phyloP scores from a whole-genome alignment of 1,140 invertebrate species.

The Sinonovacula constricta region DNA sequence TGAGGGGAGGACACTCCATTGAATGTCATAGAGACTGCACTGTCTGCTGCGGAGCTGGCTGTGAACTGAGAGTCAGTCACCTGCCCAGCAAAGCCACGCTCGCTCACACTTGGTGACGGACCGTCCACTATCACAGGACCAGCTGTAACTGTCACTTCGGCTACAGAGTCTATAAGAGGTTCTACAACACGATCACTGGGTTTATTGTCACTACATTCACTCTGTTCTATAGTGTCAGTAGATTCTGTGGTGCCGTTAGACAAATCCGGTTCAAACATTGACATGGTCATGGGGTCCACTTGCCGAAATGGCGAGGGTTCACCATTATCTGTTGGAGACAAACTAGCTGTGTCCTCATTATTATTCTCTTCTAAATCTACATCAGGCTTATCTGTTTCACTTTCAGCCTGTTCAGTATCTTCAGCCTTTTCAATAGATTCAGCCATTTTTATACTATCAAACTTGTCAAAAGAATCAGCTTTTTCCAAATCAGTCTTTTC shows the following conservation, averaged over 20 bases:
- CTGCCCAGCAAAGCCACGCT: conserved; percentile 13
- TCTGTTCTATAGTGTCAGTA: neutral
- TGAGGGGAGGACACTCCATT: conserved; percentile 32
- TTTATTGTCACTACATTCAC: no score
- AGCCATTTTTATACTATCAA: no score
- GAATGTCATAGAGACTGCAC: conserved; percentile 46
- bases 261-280: neutral
- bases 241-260: neutral
- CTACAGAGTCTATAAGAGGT: neutral
- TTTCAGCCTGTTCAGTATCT: no score
- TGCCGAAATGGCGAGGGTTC: no score
- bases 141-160: conserved; percentile 19
- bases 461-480: no score
- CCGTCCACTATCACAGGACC: neutral
- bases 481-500: no score
- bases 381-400: conserved; percentile 9
- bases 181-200: neutral
- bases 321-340: no score
- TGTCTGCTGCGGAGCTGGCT: conserved; percentile 23
- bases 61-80: conserved; percentile 34
- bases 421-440: no score
- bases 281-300: neutral
- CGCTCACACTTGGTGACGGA: conserved; percentile 2
- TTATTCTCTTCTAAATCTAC: neutral
- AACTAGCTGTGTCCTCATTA: no score